Evolutionary conservation across 2,113 vertebrate species (phyloP), one percentile per base, ranked within the genome.

Genomic region (Barnardius zonarius): DNA sequence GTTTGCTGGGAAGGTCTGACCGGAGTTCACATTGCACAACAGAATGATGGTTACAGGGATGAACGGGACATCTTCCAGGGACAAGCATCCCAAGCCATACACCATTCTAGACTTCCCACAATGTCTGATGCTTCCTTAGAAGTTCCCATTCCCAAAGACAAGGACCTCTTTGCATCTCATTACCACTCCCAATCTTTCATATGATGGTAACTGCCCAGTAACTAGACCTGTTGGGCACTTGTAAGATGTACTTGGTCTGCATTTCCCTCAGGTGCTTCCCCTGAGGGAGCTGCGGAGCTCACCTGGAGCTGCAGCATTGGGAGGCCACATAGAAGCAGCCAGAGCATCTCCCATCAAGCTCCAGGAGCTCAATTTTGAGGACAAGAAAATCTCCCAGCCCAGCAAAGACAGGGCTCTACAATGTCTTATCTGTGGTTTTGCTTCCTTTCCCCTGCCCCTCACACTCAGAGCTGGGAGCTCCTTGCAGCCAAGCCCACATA

Each of bases 21-120:
- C 3, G 0, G 41, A 68, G 37, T 5, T 92, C n/a, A 33, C 4
- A 1, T 7, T 4, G 2, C 1, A 2, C 19, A 57, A 6, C 41
- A 49, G 39, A 18, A 86, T 44, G 72, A 27, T 37, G 18, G 44
- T 20, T 46, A 27, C 44, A 46, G 28, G 24, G 25, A 30, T 17
- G 41, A 86, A 30, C 24, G 5, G 8, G 25, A 41, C 37, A 77
- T 41, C 49, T 73, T 61, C 41, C 46, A 78, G 62, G 46, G 46
- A 78, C 25, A 82, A 73, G 17, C 25, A 52, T 6, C 35, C 27
- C 68, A 70, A 76, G 16, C 28, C 54, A 90, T 68, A 49, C 30
- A 52, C 14, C 39, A 28, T 44, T 73, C 41, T 19, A 28, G 12
- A 18, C 11, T 8, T 44, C 37, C 64, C 67, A 80, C n/a, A 8